phyloP scores from a whole-genome alignment of 2,797 vertebrate species.

The Hypotaenidia philippensis region DNA sequence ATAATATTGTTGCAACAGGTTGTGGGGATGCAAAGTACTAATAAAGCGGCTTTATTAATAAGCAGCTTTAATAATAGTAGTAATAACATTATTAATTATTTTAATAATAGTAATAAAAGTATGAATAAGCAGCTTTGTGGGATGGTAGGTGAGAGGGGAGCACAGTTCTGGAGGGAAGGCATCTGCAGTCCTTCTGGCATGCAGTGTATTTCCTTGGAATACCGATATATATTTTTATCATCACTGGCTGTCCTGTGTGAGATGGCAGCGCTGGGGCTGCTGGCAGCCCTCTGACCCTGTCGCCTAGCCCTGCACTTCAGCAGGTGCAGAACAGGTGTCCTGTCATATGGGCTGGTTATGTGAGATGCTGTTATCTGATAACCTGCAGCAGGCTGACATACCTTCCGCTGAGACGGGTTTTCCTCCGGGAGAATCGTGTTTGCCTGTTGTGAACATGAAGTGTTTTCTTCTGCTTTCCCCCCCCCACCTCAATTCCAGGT shows the following conservation, averaged over 20 bases:
- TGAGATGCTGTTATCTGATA: background rate
- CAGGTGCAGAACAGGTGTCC: too few species aligned
- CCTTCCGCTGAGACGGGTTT: background rate
- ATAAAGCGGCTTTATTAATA: too few species aligned
- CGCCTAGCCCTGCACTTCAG: too few species aligned
- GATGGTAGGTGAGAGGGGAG: background rate
- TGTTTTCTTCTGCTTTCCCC: fast-evolving
- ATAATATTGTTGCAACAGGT: background rate
- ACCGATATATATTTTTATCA: background rate
- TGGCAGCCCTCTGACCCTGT: background rate
- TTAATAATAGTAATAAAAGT: too few species aligned
- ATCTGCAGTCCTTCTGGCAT: background rate
- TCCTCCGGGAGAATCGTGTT: background rate
- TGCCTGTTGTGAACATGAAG: background rate
- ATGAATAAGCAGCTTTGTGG: background rate
- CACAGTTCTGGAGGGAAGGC: background rate
- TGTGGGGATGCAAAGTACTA: background rate
- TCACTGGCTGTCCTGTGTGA: background rate
- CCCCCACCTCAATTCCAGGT: constrained; percentile 60
- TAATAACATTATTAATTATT: too few species aligned
- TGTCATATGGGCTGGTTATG: background rate
- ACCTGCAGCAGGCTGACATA: background rate
- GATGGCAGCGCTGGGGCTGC: background rate
- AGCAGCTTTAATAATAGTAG: too few species aligned
- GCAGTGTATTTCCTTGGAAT: background rate